Percentiles rank a stretch among this genome's conserved stretches.
These are phyloP conservation scores for Hyphantria cunea DNA, from an alignment of 1,140 invertebrate species.

Conservation along the genomic window DNA sequence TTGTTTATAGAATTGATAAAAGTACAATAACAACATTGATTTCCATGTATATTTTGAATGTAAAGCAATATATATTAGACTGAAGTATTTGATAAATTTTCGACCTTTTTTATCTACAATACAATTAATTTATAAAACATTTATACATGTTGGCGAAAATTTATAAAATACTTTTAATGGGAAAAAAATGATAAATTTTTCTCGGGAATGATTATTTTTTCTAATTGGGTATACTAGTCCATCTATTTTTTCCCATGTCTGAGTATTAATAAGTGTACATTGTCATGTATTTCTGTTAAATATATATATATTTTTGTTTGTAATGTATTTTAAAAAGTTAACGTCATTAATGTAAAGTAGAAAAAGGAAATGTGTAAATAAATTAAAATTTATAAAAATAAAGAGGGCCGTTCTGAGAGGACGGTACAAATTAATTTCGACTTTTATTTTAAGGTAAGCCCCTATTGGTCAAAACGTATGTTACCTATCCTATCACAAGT, in stretches of 20 bases:
- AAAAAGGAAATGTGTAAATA: conserved; percentile 80
- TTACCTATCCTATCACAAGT: no score
- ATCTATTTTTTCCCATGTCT: conserved; percentile 59
- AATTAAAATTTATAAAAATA: conserved; percentile 82
- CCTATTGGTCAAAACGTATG: no score
- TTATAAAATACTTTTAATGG: conserved; percentile 67
- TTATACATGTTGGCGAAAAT: conserved; percentile 58
- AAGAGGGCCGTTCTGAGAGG: conserved; percentile 74
- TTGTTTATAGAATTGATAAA: conserved; percentile 50
- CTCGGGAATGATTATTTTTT: conserved; percentile 69
- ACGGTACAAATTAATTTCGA: conserved; percentile 47
- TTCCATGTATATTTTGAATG: conserved; percentile 76
- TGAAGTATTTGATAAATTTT: conserved; percentile 73
- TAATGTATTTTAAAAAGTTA: conserved; percentile 80
- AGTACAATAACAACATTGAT: conserved; percentile 48
- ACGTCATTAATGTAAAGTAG: conserved; percentile 77
- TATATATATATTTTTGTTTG: conserved; percentile 61
- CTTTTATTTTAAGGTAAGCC: conserved; percentile 45
- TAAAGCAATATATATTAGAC: conserved; percentile 75
- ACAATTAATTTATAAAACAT: conserved; percentile 59
- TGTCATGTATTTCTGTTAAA: conserved; percentile 74
- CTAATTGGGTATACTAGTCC: conserved; percentile 77
- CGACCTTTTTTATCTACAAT: conserved; percentile 53
- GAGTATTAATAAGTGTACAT: conserved; percentile 60
- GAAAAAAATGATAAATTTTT: conserved; percentile 47